Percentiles rank a stretch among this genome's conserved stretches.
Conservation (phyloP, 2,888 invertebrate species). For the Ryuthela nishihirai region DNA sequence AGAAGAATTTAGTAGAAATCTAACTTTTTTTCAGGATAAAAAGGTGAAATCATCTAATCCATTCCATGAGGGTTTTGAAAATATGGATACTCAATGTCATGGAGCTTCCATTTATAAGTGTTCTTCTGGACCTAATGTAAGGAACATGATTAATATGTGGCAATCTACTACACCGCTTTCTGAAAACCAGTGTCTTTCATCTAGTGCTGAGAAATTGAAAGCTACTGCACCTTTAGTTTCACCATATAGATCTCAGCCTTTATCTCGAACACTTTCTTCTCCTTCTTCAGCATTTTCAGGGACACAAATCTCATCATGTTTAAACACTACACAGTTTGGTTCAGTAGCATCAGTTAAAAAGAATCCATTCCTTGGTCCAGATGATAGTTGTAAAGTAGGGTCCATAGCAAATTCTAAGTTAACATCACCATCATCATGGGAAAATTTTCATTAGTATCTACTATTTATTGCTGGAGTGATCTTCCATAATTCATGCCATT, state of each 20-base stretch:
- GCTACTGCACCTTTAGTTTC: background rate
- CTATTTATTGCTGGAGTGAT: too few relatives aligned
- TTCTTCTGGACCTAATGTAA: slow-evolving; percentile 21
- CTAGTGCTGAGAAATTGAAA: slow-evolving; percentile 17
- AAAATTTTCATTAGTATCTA: slow-evolving; percentile 26
- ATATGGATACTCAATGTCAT: background rate
- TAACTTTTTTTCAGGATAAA: too few relatives aligned
- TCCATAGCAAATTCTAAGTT: too few relatives aligned
- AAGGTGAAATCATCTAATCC: too few relatives aligned
- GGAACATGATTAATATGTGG: slow-evolving; percentile 25
- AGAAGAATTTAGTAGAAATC: too few relatives aligned
- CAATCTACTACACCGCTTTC: slow-evolving; percentile 1
- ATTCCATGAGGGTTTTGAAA: too few relatives aligned
- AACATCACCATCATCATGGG: slow-evolving; percentile 18
- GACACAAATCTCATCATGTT: slow-evolving; percentile 2
- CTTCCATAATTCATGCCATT: too few relatives aligned
- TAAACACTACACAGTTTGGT: slow-evolving; percentile 9
- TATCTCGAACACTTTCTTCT: slow-evolving; percentile 23
- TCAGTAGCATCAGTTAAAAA: slow-evolving; percentile 22
- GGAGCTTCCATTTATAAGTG: slow-evolving; percentile 8
- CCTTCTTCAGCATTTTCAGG: slow-evolving; percentile 10
- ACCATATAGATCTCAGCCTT: background rate
- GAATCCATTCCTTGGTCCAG: slow-evolving; percentile 29
- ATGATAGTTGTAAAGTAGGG: too few relatives aligned
- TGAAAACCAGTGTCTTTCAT: slow-evolving; percentile 4